phyloP scores from a whole-genome alignment of 1,140 invertebrate genomes.

The Drosophila tsacasi region DNA sequence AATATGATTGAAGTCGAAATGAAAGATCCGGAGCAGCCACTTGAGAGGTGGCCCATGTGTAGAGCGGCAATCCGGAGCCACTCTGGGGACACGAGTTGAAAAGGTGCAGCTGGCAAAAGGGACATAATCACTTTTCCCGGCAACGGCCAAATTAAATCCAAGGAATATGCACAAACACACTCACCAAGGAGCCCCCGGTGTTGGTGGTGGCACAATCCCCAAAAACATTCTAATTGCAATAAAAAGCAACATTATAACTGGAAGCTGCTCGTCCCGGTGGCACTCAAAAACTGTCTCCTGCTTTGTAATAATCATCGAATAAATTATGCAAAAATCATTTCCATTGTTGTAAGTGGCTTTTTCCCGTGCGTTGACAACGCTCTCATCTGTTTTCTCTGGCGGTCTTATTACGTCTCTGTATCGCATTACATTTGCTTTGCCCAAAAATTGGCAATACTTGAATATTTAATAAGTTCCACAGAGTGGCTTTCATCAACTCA shows the following conservation, averaged over 20 bases:
- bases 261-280: constrained; percentile 25
- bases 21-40: constrained; percentile 64
- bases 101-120: constrained; percentile 72
- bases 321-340: constrained; percentile 82
- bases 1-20: constrained; percentile 83
- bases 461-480: constrained; percentile 65
- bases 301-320: constrained; percentile 81
- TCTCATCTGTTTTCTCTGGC: constrained; percentile 19
- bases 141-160: constrained; percentile 74
- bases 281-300: constrained; percentile 53
- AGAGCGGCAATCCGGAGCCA: constrained; percentile 45
- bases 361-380: constrained; percentile 29
- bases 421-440: constrained; percentile 59
- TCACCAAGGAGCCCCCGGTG: constrained; percentile 19
- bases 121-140: constrained; percentile 77
- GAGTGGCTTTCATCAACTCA: constrained; percentile 27
- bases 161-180: constrained; percentile 72
- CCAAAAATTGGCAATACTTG: constrained; percentile 69
- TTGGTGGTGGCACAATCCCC: constrained; percentile 14
- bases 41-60: constrained; percentile 72
- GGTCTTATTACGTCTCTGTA: constrained; percentile 35
- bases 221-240: constrained; percentile 81
- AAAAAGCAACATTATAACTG: constrained; percentile 72
- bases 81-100: constrained; percentile 69
- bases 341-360: constrained; percentile 79